A percentile compares a stretch with the other conserved stretches of the same genome.
Conservation (phyloP, 1,140 invertebrate genomes). For the Chironomus striatipennis region DNA sequence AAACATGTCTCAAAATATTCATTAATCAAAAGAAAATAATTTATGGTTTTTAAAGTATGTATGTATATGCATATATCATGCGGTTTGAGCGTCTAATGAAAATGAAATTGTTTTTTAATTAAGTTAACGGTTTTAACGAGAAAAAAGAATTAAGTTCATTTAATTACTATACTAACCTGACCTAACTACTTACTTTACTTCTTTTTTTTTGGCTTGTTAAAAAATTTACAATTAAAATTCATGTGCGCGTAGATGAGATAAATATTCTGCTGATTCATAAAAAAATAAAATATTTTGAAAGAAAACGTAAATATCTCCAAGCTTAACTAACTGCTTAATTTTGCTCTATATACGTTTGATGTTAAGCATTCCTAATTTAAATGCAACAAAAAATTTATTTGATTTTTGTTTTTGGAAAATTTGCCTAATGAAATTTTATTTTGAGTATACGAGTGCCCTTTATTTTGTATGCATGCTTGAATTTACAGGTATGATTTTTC, state of each 20-base stretch:
- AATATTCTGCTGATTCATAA: too few species aligned
- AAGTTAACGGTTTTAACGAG: neutral
- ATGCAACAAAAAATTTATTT: too few species aligned
- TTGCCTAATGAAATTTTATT: too few species aligned
- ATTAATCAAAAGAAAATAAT: conserved; percentile 21
- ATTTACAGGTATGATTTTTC: too few species aligned
- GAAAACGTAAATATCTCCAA: neutral
- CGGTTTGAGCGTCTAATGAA: neutral
- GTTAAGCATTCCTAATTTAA: neutral
- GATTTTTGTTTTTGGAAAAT: too few species aligned
- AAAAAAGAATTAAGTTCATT: conserved; percentile 6
- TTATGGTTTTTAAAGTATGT: neutral
- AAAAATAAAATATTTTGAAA: too few species aligned
- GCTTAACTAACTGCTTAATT: neutral
- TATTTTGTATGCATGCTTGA: too few species aligned
- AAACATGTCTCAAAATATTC: neutral
- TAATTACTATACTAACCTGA: conserved; percentile 3
- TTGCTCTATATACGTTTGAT: neutral
- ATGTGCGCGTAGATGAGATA: too few species aligned
- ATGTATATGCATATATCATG: neutral
- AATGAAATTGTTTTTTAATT: conserved; percentile 18
- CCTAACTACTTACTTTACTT: neutral
- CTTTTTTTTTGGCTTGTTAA: neutral
- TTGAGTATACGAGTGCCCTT: too few species aligned
- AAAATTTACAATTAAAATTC: neutral